Evolutionary conservation across 1,140 invertebrate genomes (phyloP), one percentile per base, ranked within the genome.

Genomic region (Zaprionus nigranus): DNA sequence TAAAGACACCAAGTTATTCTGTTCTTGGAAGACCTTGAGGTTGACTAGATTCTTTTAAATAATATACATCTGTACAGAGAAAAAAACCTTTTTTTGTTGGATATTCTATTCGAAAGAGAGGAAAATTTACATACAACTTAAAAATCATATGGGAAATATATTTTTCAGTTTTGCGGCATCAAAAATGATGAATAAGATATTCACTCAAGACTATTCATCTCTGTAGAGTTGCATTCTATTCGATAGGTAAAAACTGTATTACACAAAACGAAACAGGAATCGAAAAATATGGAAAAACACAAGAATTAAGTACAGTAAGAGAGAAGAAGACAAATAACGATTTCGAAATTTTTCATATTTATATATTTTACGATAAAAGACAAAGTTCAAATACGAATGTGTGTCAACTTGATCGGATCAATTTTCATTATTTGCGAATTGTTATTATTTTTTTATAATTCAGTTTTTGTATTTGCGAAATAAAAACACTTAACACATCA

Each of bases 401-500:
- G 81, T 83, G 81, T 84, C 78, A 80, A 65, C 59, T 36, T 69
- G 34, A 38, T 70, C 72, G 69, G 63, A 70, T 75, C 64, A 77
- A 73, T 70, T 75, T 79, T 60, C 34, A 67, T 60, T 60, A 64
- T 58, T 49, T 54, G 53, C 73, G 69, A 78, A 78, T 79, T 75
- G 46, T 69, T 71, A 58, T 66, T 60, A 54, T 70, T 65, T 54
- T 28, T 64, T 53, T 66, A 17, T 6, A 56, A 9, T 57, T 58
- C 49, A 53, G 12, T 63, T 61, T 61, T 67, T 38, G 30, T 68
- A 51, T 67, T 83, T 73, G 63, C 81, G 69, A 88, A 90, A 78
- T 81, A 88, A 90, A 49, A 81, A 53, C 83, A 84, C 81, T 88
- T 79, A 84, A 80, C 83, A 84, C 84, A 70, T 67, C 77, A 91